Percentiles rank a stretch among this genome's conserved stretches.
Evolutionary conservation across 1,140 invertebrate species (phyloP).

Genomic region (Zeugodacus cucurbitae): DNA sequence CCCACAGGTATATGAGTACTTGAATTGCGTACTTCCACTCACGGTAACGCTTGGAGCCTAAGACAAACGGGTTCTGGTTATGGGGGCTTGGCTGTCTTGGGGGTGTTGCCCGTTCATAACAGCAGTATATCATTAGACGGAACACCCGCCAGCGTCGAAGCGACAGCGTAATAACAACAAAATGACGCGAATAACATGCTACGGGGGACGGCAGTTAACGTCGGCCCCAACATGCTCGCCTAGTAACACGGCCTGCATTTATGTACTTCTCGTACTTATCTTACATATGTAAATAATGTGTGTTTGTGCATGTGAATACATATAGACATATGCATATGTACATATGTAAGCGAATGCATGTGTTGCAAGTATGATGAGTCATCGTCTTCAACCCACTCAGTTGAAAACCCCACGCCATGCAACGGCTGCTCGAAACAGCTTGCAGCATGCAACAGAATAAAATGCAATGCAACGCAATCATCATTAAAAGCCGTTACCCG

Average conservation of each 20-base stretch:
- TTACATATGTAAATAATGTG: neutral
- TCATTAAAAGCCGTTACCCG: neutral
- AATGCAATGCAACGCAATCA: conserved; percentile 1
- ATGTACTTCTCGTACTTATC: neutral
- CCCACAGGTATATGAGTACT: neutral
- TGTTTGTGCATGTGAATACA: neutral
- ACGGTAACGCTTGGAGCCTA: neutral
- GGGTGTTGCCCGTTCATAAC: neutral
- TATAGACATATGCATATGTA: neutral
- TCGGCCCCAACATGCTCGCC: neutral
- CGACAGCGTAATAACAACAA: neutral
- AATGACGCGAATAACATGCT: conserved; percentile 7
- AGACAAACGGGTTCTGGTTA: neutral
- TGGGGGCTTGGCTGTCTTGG: conserved; percentile 14
- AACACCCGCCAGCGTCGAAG: neutral
- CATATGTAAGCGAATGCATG: neutral
- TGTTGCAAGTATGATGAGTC: conserved; percentile 46
- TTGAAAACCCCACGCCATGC: neutral
- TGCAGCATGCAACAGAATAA: neutral
- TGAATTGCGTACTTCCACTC: neutral
- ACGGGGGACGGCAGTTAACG: conserved; percentile 23
- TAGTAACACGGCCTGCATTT: neutral
- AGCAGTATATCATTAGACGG: neutral
- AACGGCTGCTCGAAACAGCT: too few relatives aligned
- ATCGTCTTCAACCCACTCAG: neutral